Conservation (phyloP, 1,140 invertebrate species). For the Cotesia chilonis region DNA sequence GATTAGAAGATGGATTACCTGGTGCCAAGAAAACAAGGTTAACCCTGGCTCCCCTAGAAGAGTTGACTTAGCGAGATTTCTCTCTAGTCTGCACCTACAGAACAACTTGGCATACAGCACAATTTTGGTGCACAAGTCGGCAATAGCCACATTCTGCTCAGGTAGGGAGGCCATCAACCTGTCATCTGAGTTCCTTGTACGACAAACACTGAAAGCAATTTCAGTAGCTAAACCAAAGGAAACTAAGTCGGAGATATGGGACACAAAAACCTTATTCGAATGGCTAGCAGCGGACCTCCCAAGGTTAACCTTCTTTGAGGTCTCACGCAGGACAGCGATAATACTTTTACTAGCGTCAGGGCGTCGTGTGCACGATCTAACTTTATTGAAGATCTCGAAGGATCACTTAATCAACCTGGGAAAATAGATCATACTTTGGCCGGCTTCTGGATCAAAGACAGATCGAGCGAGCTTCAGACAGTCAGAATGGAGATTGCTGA, state of each 20-base stretch:
- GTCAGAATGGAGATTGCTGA: constrained; percentile 30
- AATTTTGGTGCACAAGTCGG: too few species aligned
- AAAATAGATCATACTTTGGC: constrained; percentile 40
- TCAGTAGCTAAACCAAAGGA: constrained; percentile 16
- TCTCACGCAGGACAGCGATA: constrained; percentile 41
- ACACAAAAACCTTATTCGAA: constrained; percentile 26
- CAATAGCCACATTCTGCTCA: constrained; percentile 40
- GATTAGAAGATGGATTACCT: constrained; percentile 47
- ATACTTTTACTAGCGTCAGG: constrained; percentile 43
- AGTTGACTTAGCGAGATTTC: too few species aligned
- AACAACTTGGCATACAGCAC: too few species aligned
- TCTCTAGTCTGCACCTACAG: too few species aligned
- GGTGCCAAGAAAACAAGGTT: constrained; percentile 41
- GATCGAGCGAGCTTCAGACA: constrained; percentile 31
- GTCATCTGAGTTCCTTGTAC: constrained; percentile 27
- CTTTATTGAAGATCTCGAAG: constrained; percentile 37
- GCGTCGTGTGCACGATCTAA: constrained; percentile 41
- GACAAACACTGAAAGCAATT: constrained; percentile 34
- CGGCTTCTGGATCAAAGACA: constrained; percentile 45
- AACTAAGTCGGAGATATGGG: constrained; percentile 31
- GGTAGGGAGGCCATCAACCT: background rate
- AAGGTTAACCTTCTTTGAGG: constrained; percentile 36
- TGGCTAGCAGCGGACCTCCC: constrained; percentile 11
- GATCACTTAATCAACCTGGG: constrained; percentile 12
- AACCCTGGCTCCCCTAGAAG: background rate